These are phyloP conservation scores for Phenganax stokvisi DNA, from an alignment of 92 coral and sea anemone genomes.

Conservation along the genomic window DNA sequence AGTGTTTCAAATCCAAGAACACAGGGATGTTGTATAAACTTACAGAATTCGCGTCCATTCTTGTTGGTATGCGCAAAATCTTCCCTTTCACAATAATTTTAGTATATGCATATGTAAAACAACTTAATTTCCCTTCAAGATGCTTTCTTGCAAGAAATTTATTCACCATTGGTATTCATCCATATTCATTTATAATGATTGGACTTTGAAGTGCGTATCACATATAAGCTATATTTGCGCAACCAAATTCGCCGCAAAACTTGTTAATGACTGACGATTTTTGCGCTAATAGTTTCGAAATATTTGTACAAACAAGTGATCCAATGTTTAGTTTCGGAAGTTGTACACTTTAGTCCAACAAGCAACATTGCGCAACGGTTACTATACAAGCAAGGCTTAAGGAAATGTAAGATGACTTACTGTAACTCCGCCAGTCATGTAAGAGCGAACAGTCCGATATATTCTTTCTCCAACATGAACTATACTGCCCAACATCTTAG, in stretches of 20 bases:
- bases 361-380: not conserved
- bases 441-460: not conserved
- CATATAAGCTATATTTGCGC: not conserved
- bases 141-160: slow-evolving; percentile 12
- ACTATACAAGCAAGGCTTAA: too few relatives aligned
- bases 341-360: not conserved
- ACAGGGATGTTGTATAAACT: not conserved
- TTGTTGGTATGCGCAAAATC: not conserved
- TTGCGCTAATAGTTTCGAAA: slow-evolving; percentile 41
- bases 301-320: slow-evolving; percentile 5
- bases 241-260: not conserved
- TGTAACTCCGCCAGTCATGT: slow-evolving; percentile 3
- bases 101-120: not conserved
- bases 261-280: not conserved
- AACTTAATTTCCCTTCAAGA: not conserved
- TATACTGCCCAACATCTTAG: not conserved
- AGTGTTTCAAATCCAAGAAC: not conserved
- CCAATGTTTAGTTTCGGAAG: not conserved
- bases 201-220: not conserved
- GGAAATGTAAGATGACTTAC: not conserved
- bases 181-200: not conserved
- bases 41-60: slow-evolving; percentile 4
- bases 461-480: not conserved
- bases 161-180: not conserved
- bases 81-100: not conserved